Base-by-base conservation (phyloP, 1,140 invertebrate species). In the Drosophila equinoxialis region DNA sequence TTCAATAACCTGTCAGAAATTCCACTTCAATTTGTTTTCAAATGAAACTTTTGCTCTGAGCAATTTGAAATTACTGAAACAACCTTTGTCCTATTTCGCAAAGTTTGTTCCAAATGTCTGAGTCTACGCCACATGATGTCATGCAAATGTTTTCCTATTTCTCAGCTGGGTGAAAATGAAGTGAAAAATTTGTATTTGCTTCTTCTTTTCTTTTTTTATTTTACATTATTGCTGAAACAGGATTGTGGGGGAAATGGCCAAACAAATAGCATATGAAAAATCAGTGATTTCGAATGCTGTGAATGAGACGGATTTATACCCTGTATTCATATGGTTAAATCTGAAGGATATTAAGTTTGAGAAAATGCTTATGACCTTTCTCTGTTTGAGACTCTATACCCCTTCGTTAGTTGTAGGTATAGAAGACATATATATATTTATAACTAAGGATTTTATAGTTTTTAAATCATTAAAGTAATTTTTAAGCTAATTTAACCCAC, bases 111-210 rank as follows among this genome's bases (percentile, higher is more conserved):
- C 30, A 5, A 41, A 70, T 61, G 48, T 63, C 68, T 77, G 74
- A 17, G 62, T 62, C 60, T 67, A 23, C 75, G 67, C 74, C 74
- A 63, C 74, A 78, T 78, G 75, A 78, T 75, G 75, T 78, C 75
- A 78, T 77, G 75, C 58, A 72, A 78, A 78, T 78, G 74, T 61
- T 71, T 77, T 77, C 62, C 68, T 62, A 60, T 51, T 77, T 71
- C 74, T 68, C 37, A 63, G 63, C 63, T 78, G 68, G 65, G 30
- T 30, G 30, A 77, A 77, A 77, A 76, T 77, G 77, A 77, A 77
- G 74, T 71, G 77, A 74, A 66, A 77, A 77, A 77, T 77, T 77
- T 77, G 74, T 77, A 77, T 77, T 71, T 77, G 8, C 37, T 3
- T n/a, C 5, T 30, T 30, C 6, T 30, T 13, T 39, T 11, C 8